Evolutionary conservation across 2,888 invertebrate species (phyloP).

Genomic region (Callyntrura guangdongensis): DNA sequence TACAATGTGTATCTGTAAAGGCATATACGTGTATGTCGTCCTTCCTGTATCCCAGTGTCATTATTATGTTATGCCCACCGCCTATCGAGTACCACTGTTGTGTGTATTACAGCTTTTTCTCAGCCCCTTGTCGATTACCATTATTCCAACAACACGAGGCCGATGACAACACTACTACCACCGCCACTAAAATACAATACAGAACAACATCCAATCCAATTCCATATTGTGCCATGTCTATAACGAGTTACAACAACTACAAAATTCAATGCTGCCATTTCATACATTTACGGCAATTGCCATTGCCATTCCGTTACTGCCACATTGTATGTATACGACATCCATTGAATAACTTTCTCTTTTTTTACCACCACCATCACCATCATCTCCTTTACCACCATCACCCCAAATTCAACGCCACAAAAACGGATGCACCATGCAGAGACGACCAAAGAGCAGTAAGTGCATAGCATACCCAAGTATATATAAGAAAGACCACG

Average conservation of each 20-base stretch:
- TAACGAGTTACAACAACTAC: conserved; percentile 47
- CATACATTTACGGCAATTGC: conserved; percentile 36
- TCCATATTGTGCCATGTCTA: background rate
- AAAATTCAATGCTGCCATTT: conserved; percentile 68
- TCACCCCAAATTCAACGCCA: background rate
- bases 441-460: background rate
- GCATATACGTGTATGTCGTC: background rate
- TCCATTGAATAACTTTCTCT: conserved; percentile 46
- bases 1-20: background rate
- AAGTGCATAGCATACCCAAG: background rate
- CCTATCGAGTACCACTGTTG: background rate
- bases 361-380: background rate
- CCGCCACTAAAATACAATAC: background rate
- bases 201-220: background rate
- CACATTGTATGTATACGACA: conserved; percentile 10
- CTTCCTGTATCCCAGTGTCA: background rate
- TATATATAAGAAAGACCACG: background rate
- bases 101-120: background rate
- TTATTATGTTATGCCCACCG: background rate
- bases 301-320: conserved; percentile 49
- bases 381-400: background rate
- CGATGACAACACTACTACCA: conserved; percentile 40
- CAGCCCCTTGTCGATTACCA: conserved; percentile 16
- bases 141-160: conserved; percentile 24
- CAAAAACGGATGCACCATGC: background rate